These are phyloP conservation scores for Artibeus lituratus DNA, from an alignment of 2,797 vertebrate genomes.

Conservation along the genomic window DNA sequence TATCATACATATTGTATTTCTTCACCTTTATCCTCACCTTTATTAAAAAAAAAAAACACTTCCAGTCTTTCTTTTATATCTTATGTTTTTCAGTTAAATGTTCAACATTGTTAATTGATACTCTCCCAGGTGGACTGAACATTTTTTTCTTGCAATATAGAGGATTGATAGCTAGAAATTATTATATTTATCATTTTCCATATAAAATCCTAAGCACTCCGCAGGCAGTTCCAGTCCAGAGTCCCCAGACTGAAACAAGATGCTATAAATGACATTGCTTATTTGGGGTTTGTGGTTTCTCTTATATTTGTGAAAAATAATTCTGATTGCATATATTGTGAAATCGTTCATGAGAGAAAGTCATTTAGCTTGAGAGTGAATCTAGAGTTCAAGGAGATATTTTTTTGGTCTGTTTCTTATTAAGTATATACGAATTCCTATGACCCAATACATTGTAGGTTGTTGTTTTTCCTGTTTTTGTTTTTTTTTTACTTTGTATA, in stretches of 20 bases:
- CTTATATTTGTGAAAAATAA: background rate
- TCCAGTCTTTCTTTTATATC: background rate
- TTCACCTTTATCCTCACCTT: background rate
- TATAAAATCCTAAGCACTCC: background rate
- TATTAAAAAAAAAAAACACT: background rate
- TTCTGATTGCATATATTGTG: background rate
- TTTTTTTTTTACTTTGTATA: background rate
- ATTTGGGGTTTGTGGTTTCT: background rate
- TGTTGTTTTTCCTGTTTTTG: no score
- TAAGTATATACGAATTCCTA: background rate
- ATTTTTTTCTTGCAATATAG: background rate
- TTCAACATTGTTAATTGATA: background rate
- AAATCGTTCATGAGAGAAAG: background rate
- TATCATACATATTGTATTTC: background rate
- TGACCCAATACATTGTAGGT: background rate
- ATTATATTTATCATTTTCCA: background rate
- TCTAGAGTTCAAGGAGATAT: background rate
- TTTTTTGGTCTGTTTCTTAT: background rate
- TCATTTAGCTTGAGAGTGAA: background rate
- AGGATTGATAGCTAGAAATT: background rate
- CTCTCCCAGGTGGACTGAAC: background rate
- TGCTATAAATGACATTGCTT: background rate
- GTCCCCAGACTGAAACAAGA: rapidly evolving
- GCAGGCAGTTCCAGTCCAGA: background rate
- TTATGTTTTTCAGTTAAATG: background rate